Conservation (phyloP, 2,888 invertebrate species). For the Mesorhabditis spiculigera region DNA sequence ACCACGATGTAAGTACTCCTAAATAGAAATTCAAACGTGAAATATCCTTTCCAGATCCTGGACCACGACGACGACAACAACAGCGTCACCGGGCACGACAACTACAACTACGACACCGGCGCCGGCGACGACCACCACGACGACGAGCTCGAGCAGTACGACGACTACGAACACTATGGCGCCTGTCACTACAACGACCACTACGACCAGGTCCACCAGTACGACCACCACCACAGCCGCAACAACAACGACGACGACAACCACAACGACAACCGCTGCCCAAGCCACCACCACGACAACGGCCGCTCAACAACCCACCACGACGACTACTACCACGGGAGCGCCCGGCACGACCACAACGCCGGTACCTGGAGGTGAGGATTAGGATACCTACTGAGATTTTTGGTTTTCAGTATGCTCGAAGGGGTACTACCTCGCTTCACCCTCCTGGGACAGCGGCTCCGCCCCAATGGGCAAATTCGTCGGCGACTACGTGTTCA, state of each 20-base stretch:
- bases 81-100: too few relatives aligned
- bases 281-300: background rate
- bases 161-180: too few relatives aligned
- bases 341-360: background rate
- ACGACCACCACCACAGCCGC: constrained; percentile 1
- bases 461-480: background rate
- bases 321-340: background rate
- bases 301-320: background rate
- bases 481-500: background rate
- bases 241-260: background rate
- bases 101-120: too few relatives aligned
- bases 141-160: too few relatives aligned
- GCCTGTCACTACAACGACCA: too few relatives aligned
- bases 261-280: constrained; percentile 3
- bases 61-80: background rate
- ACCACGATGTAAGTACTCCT: background rate
- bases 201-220: background rate
- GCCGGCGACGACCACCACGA: too few relatives aligned
- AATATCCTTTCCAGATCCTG: background rate
- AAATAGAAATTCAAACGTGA: too few relatives aligned
- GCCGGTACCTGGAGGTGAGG: constrained; percentile 1
- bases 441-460: background rate
- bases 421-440: background rate
- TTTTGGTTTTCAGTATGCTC: constrained; percentile 4
- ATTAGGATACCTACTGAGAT: background rate